phyloP scores from a whole-genome alignment of 2,113 vertebrate species.

The Ophthalmolycus amberensis region DNA sequence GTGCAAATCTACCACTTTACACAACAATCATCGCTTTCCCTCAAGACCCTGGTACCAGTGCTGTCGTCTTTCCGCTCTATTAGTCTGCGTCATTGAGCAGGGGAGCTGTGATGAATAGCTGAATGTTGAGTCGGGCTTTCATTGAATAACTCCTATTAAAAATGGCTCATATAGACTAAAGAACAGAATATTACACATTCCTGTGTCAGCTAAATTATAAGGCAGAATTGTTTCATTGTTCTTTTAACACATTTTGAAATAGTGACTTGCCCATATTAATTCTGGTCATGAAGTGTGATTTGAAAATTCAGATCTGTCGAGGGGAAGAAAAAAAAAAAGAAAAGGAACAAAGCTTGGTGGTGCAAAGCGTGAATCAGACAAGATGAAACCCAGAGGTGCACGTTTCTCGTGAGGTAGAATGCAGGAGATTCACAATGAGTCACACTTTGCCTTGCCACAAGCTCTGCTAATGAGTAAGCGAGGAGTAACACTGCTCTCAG shows the following conservation, averaged over 20 bases:
- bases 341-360: conserved; percentile 37
- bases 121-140: conserved; percentile 52
- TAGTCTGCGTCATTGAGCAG: conserved; percentile 64
- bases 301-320: conserved; percentile 56
- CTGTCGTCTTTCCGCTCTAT: conserved; percentile 72
- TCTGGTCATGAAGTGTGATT: conserved; percentile 47
- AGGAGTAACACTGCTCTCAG: conserved; percentile 51
- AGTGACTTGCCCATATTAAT: conserved; percentile 36
- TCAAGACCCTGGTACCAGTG: conserved; percentile 53
- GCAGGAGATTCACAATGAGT: conserved; percentile 56
- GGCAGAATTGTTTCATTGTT: conserved; percentile 63
- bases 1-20: conserved; percentile 68
- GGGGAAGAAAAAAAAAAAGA: background rate
- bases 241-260: conserved; percentile 39
- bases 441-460: conserved; percentile 55
- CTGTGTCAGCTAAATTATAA: conserved; percentile 60
- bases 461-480: conserved; percentile 51
- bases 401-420: conserved; percentile 41
- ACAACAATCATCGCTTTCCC: conserved; percentile 74
- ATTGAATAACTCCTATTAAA: conserved; percentile 58
- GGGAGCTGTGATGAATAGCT: conserved; percentile 66
- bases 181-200: conserved; percentile 44
- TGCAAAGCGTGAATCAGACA: conserved; percentile 48
- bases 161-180: conserved; percentile 58
- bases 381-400: conserved; percentile 45